Conservation (phyloP, 2,888 invertebrate genomes). For the Endotricha flammealis region DNA sequence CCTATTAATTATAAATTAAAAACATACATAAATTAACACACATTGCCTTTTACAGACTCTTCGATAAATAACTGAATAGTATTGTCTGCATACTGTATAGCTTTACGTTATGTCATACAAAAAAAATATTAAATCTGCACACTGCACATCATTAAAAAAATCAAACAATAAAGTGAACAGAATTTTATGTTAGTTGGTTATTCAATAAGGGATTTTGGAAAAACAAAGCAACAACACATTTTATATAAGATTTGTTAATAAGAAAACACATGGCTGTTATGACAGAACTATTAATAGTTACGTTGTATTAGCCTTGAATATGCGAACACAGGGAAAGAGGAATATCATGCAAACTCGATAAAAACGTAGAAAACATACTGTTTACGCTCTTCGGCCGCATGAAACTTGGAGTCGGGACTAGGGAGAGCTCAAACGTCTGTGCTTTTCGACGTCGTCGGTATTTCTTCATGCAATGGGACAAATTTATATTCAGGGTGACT, state of each 20-base stretch:
- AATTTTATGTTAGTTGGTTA: background rate
- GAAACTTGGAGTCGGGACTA: conserved; percentile 34
- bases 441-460: conserved; percentile 55
- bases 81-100: too few relatives aligned
- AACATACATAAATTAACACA: too few relatives aligned
- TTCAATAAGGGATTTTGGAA: too few relatives aligned
- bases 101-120: too few relatives aligned
- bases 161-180: background rate
- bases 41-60: too few relatives aligned
- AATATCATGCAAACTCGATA: conserved; percentile 16
- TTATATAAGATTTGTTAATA: background rate
- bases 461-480: conserved; percentile 54
- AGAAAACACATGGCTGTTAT: background rate
- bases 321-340: conserved; percentile 3
- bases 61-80: too few relatives aligned
- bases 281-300: background rate
- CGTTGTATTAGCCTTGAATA: conserved; percentile 5
- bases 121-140: too few relatives aligned
- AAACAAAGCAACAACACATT: too few relatives aligned
- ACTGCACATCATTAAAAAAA: conserved; percentile 2
- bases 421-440: conserved; percentile 59
- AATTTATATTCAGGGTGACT: conserved; percentile 66
- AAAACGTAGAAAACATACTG: conserved; percentile 63
- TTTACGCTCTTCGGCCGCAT: conserved; percentile 37
- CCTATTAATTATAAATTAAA: too few relatives aligned